Base-by-base conservation (phyloP, 2,113 vertebrate genomes). In the Brienomyrus brachyistius region DNA sequence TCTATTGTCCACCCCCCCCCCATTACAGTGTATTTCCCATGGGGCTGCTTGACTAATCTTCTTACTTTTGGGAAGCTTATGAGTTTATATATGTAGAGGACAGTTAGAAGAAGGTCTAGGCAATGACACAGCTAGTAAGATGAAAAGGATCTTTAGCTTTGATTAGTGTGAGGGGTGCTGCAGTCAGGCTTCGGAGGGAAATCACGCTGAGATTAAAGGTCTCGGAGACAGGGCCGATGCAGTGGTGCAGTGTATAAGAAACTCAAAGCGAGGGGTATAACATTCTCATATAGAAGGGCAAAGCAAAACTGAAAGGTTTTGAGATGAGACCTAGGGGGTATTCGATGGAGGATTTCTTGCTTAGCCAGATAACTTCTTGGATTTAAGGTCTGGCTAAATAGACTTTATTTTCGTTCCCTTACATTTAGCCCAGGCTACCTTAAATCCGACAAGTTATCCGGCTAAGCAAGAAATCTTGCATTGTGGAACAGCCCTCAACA, bases 31-130 rank as follows among this genome's bases (percentile, higher is more conserved):
- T 80, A 80, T 80, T 80, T 50, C 47, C 48, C 50, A 48, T 10
- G n/a, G 45, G 23, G 88, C n/a, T 82, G 40, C 70, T 31, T 31
- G n/a, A 47, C 27, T 45, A 62, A 80, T 89, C 88, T 17, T 54
- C 43, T 89, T 88, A 52, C 70, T 80, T 31, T 80, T 80, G 31
- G 74, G 35, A 80, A 43, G 35, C 74, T 80, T 80, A 80, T 80
- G 17, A 80, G 74, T 80, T 43, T 80, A 43, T 80, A 43, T 80
- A 19, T 80, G 74, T 43, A 9, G 74, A 80, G 31, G 74, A 80
- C 74, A 43, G 31, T 80, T 40, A 19, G 74, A 35, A 35, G 2
- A 40, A 40, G 40, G 31, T 43, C 6, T 80, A 27, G 62, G n/a
- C 62, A 27, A 70, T 13, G n/a, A 80, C 31, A 80, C 35, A 80